These are phyloP conservation scores for Ascidia mentula DNA, from an alignment of 23 tunicate genomes.

Conservation along the genomic window DNA sequence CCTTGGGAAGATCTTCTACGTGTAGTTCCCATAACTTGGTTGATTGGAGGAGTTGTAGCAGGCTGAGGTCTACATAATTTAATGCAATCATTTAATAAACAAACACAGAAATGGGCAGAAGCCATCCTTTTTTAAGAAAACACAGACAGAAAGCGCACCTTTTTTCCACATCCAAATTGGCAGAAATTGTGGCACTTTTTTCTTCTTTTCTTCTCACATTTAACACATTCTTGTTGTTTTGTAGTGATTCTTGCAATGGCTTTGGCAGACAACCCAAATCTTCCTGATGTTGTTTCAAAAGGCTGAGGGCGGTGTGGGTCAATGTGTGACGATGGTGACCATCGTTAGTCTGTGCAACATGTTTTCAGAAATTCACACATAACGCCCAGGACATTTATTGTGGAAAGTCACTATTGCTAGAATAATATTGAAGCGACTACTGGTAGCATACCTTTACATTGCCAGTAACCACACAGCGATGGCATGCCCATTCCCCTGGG, in stretches of 20 bases:
- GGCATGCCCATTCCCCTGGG: conserved; percentile 91
- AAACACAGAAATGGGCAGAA: neutral
- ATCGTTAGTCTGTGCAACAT: conserved; percentile 39
- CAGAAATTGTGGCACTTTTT: neutral
- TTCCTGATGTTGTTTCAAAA: conserved; percentile 38
- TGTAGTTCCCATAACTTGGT: neutral
- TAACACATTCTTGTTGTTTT: neutral
- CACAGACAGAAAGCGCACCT: neutral
- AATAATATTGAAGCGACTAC: neutral
- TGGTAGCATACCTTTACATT: conserved; percentile 53
- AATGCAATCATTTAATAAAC: neutral
- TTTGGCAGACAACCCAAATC: neutral
- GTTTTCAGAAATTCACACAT: neutral
- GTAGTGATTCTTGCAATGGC: neutral
- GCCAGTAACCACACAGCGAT: conserved; percentile 86
- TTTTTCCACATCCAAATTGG: neutral
- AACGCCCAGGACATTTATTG: neutral
- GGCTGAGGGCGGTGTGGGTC: conserved; percentile 51
- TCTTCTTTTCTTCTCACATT: neutral
- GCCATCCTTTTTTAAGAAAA: neutral
- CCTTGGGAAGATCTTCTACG: neutral
- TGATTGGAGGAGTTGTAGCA: neutral
- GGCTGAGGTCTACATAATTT: neutral
- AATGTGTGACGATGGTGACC: conserved; percentile 77
- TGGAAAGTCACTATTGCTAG: no score